A percentile compares a stretch with the other conserved stretches of the same genome.
phyloP scores from a whole-genome alignment of 2,797 vertebrate species.

The Schizopygopsis pylzovi region DNA sequence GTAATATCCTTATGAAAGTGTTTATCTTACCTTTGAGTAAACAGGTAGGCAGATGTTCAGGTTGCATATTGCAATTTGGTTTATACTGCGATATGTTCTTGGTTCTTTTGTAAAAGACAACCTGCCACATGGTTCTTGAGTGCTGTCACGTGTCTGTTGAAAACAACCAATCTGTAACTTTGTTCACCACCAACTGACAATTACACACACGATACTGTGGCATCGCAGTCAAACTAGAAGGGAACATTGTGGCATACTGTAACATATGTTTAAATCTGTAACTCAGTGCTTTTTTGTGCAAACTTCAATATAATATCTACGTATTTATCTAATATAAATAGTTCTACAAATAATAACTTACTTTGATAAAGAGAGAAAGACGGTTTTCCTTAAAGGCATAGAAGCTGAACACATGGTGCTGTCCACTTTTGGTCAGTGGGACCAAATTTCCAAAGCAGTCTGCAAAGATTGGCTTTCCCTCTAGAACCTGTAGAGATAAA shows the following conservation, averaged over 20 bases:
- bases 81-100: slow-evolving; percentile 91
- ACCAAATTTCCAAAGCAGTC: slow-evolving; percentile 99
- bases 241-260: background rate
- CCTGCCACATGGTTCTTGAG: slow-evolving; percentile 95
- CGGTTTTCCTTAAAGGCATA: slow-evolving; percentile 99
- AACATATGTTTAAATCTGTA: background rate
- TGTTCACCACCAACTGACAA: background rate
- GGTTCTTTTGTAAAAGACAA: slow-evolving; percentile 98
- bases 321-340: background rate
- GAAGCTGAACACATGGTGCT: slow-evolving; percentile 98
- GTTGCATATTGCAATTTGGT: slow-evolving; percentile 97
- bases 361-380: slow-evolving; percentile 97
- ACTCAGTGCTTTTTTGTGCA: background rate
- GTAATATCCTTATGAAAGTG: background rate
- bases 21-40: slow-evolving; percentile 88
- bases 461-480: slow-evolving; percentile 97
- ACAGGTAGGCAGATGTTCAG: slow-evolving; percentile 95
- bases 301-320: background rate
- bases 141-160: slow-evolving; percentile 91
- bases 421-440: slow-evolving; percentile 95
- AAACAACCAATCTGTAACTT: slow-evolving; percentile 19
- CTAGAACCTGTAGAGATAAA: slow-evolving; percentile 84
- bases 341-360: slow-evolving; percentile 65
- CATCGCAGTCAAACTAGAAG: background rate
- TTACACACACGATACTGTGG: slow-evolving; percentile 20